Conservation (phyloP, 2,888 invertebrate species). For the Polietes domitor region DNA sequence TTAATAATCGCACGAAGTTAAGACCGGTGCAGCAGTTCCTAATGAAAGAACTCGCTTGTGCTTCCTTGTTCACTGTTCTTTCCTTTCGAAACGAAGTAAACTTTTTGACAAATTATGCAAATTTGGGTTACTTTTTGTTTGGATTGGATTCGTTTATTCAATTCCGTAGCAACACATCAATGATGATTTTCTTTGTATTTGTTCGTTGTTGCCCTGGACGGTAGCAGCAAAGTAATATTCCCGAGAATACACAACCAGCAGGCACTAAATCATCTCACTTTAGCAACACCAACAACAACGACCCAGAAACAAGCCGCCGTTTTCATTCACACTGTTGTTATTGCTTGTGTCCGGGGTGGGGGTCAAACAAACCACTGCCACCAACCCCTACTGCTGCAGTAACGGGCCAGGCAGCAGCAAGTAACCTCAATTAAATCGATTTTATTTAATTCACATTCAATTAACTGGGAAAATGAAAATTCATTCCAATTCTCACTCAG, state of each 20-base stretch:
- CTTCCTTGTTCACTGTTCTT: not conserved
- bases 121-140: not conserved
- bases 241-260: not conserved
- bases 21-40: not conserved
- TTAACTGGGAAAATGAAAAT: not conserved
- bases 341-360: constrained; percentile 1
- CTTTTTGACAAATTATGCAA: not conserved
- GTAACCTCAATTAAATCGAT: constrained; percentile 37
- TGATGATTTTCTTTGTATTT: constrained; percentile 13
- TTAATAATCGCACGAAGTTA: not conserved
- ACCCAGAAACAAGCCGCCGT: not conserved
- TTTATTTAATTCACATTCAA: constrained; percentile 7
- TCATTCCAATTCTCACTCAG: not conserved
- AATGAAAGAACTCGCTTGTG: too few species aligned
- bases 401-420: not conserved
- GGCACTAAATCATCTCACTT: constrained; percentile 16
- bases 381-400: not conserved
- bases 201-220: not conserved
- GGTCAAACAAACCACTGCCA: constrained; percentile 9
- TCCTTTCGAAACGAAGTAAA: not conserved
- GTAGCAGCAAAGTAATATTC: constrained; percentile 10
- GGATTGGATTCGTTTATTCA: too few species aligned
- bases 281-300: not conserved
- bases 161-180: not conserved
- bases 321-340: not conserved